Base-by-base conservation (phyloP, 2,888 invertebrate species). In the Macaria liturata region DNA sequence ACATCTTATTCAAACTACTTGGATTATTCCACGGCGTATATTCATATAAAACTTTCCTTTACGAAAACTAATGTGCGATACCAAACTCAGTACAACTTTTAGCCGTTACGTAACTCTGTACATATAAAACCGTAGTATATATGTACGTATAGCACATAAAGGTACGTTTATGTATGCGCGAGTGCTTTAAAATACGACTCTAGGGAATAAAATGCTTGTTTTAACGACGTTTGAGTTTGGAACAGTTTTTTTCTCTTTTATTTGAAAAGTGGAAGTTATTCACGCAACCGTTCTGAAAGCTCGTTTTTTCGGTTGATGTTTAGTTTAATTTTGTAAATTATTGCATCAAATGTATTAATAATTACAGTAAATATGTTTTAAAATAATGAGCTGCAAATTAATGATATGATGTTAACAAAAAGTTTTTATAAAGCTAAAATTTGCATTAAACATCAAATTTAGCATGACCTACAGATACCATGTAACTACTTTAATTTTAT, bases 71-170 rank as follows among this genome's bases (percentile, higher is more conserved):
- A 37, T 37, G 34, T 37, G 34, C 34, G 34, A 37, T 37, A 37
- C 34, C 5, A 37, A 37, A 37, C 34, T 37, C 34, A 7, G 34
- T 6, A 37, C 34, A 37, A 37, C 34, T 37, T 37, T 37, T 45
- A 32, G 50, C 32, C 52, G 51, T 54, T 54, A 32, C 43, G 46
- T 55, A 32, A 37, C 49, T 52, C 45, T 59, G 61, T 64, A 66
- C 53, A 49, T 37, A 47, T 37, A 37, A 20, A 6, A 37, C 34
- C 5, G 34, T 37, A 37, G 34, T 6, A 37, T 37, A 37, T 37
- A 37, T 37, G 3, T 37, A 42, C 4, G 42, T 2, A 1, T n/a
- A 42, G 8, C 9, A 42, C 9, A n/a, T 42, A 42, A 8, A 42
- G n/a, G 42, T 8, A 42, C 9, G 42, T 42, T 37, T 42, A 42